Evolutionary conservation across 30 jellyfish, hydroid and myxozoan genomes (phyloP).

Genomic region (Sanderia malayensis): DNA sequence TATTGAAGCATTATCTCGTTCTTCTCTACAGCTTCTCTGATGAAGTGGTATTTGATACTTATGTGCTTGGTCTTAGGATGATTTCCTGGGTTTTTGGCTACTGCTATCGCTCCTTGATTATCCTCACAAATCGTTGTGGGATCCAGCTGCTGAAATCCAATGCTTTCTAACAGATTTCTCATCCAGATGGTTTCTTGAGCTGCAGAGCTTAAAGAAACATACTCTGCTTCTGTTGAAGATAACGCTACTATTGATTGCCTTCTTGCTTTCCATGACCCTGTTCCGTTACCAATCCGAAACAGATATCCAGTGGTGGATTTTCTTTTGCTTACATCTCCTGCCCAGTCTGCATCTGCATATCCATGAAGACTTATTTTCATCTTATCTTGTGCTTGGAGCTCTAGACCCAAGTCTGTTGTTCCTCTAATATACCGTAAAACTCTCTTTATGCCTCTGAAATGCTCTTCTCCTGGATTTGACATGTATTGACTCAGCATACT

Average conservation of each 20-base stretch:
- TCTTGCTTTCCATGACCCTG: not conserved
- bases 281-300: not conserved
- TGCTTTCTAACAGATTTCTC: not conserved
- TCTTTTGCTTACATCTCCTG: not conserved
- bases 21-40: not conserved
- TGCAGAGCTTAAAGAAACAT: not conserved
- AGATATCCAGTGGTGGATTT: not conserved
- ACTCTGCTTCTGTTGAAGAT: not conserved
- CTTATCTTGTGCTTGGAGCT: too few relatives aligned
- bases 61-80: not conserved
- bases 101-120: not conserved
- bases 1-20: not conserved
- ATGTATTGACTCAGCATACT: conserved; percentile 16
- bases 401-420: too few relatives aligned
- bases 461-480: conserved; percentile 44
- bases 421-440: too few relatives aligned
- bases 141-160: not conserved
- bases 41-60: not conserved
- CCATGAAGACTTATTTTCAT: too few relatives aligned
- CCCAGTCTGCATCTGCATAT: not conserved
- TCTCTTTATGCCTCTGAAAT: too few relatives aligned
- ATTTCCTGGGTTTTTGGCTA: too few relatives aligned
- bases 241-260: not conserved
- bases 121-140: not conserved
- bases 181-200: conserved; percentile 4